phyloP scores from a whole-genome alignment of 2,797 vertebrate genomes.

The Microchirus variegatus region DNA sequence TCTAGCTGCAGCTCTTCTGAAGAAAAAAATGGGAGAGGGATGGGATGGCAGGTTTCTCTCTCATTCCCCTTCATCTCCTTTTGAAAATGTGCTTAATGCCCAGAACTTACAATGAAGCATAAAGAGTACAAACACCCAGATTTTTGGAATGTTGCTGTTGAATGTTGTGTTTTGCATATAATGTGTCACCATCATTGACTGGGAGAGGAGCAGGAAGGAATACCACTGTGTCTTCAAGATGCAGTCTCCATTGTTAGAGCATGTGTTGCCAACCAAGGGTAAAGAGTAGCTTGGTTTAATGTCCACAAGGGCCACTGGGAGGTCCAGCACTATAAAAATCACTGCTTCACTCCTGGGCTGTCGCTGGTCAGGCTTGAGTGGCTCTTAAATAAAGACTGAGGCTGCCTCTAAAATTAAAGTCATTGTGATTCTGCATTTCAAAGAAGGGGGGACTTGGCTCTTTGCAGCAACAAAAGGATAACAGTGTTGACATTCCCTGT shows the following conservation, averaged over 20 bases:
- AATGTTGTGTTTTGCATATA: slow-evolving; percentile 33
- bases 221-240: slow-evolving; percentile 81
- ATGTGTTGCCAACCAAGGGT: slow-evolving; percentile 76
- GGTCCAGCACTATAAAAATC: slow-evolving; percentile 74
- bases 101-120: slow-evolving; percentile 35
- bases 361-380: slow-evolving; percentile 38
- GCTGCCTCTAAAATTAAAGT: slow-evolving; percentile 64
- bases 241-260: slow-evolving; percentile 74
- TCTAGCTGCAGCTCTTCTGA: slow-evolving; percentile 74
- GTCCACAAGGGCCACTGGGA: slow-evolving; percentile 79
- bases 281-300: slow-evolving; percentile 77
- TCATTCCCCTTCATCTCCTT: slow-evolving; percentile 28
- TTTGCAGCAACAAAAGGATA: slow-evolving; percentile 68
- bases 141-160: slow-evolving; percentile 19
- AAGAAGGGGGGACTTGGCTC: slow-evolving; percentile 65
- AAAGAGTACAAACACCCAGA: slow-evolving; percentile 16
- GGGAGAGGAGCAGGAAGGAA: slow-evolving; percentile 33
- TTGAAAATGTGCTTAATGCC: slow-evolving; percentile 16
- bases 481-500: slow-evolving; percentile 70
- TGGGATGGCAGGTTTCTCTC: slow-evolving; percentile 32
- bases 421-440: slow-evolving; percentile 72
- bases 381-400: slow-evolving; percentile 49
- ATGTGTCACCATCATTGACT: slow-evolving; percentile 36
- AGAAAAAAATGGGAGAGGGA: slow-evolving; percentile 15
- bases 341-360: slow-evolving; percentile 46